These are phyloP conservation scores for Volucella inanis DNA, from an alignment of 2,888 invertebrate species.

Conservation along the genomic window DNA sequence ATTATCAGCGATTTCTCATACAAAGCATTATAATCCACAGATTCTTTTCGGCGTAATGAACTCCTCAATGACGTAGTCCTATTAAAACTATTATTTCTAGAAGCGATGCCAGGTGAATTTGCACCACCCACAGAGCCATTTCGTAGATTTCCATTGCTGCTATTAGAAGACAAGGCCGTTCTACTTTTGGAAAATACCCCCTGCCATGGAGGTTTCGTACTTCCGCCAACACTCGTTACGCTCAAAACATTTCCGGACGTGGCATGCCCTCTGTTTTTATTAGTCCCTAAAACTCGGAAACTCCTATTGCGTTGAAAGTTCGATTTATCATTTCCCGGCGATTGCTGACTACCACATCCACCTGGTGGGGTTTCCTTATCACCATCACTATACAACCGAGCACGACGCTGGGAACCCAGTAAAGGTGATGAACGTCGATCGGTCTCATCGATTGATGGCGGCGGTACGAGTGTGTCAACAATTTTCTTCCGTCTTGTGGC, in stretches of 20 bases:
- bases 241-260: conserved; percentile 32
- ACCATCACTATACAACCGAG: conserved; percentile 77
- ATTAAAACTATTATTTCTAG: conserved; percentile 69
- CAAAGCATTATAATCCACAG: conserved; percentile 80
- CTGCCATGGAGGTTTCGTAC: conserved; percentile 76
- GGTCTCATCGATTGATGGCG: conserved; percentile 70
- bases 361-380: conserved; percentile 73
- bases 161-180: conserved; percentile 31
- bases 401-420: conserved; percentile 58
- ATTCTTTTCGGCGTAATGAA: conserved; percentile 80
- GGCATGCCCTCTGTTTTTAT: conserved; percentile 33
- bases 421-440: conserved; percentile 66
- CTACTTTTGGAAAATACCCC: conserved; percentile 75
- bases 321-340: conserved; percentile 51
- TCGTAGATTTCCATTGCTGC: conserved; percentile 22
- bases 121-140: conserved; percentile 41
- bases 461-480: conserved; percentile 70
- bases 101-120: conserved; percentile 38
- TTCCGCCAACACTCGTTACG: conserved; percentile 15
- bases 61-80: conserved; percentile 77
- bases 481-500: conserved; percentile 72
- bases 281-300: conserved; percentile 75
- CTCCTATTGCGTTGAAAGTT: conserved; percentile 76
- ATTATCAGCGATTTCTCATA: conserved; percentile 81
- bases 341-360: conserved; percentile 46